A percentile compares a stretch with the other conserved stretches of the same genome.
These are phyloP conservation scores for Ciconia nigra DNA, from an alignment of 2,797 vertebrate species.

Conservation along the genomic window DNA sequence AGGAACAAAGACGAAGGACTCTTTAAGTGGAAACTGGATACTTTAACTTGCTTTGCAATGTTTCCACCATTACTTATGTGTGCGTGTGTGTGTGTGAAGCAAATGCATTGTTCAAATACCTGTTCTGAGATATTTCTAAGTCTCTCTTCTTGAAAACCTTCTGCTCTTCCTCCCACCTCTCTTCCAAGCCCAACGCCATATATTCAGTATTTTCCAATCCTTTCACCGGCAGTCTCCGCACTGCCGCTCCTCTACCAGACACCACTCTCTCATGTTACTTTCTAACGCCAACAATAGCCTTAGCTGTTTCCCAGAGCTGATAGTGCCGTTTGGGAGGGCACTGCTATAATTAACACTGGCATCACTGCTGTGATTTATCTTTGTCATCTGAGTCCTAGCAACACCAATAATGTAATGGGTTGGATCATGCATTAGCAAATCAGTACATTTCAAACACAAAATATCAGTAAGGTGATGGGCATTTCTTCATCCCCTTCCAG, in stretches of 20 bases:
- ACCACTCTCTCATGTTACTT: background rate
- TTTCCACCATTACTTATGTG: background rate
- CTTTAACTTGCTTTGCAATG: background rate
- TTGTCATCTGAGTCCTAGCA: background rate
- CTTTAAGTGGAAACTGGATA: background rate
- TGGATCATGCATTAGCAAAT: background rate
- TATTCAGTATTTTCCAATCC: background rate
- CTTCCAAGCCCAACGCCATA: background rate
- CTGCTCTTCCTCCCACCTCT: background rate
- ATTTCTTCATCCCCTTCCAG: background rate
- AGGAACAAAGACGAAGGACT: background rate
- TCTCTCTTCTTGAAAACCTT: background rate
- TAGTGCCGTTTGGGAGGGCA: background rate
- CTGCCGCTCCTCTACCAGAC: background rate
- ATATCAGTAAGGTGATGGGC: background rate
- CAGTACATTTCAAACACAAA: background rate
- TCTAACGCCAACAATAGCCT: background rate
- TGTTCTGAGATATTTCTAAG: background rate
- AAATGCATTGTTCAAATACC: background rate
- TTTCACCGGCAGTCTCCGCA: background rate
- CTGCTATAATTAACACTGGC: constrained; percentile 27
- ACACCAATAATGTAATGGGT: background rate
- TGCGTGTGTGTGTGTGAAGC: background rate
- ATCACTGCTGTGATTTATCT: background rate
- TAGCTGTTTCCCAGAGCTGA: background rate